Conservation (phyloP, 2,113 vertebrate species). For the Perca fluviatilis region DNA sequence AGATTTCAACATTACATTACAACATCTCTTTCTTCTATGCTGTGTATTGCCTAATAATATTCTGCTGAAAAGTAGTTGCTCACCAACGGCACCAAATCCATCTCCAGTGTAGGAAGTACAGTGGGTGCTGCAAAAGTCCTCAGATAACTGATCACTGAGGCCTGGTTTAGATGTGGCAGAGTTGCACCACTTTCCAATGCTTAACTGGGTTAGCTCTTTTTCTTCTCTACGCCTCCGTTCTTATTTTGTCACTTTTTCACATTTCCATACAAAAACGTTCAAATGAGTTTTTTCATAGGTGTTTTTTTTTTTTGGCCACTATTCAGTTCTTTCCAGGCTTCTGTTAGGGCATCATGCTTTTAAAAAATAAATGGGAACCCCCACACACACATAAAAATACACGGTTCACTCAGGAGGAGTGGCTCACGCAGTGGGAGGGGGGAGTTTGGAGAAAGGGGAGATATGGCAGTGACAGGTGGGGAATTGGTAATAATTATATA, state of each 20-base stretch:
- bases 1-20: slow-evolving; percentile 49
- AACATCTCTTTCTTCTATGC: slow-evolving; percentile 9
- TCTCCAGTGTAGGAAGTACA: slow-evolving; percentile 58
- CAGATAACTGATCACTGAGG: slow-evolving; percentile 36
- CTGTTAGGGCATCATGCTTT: slow-evolving; percentile 15
- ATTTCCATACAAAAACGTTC: slow-evolving; percentile 42
- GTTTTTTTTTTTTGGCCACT: slow-evolving; percentile 24
- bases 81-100: slow-evolving; percentile 17
- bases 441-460: slow-evolving; percentile 56
- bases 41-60: slow-evolving; percentile 20
- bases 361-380: slow-evolving; percentile 49
- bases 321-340: slow-evolving; percentile 49
- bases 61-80: slow-evolving; percentile 27
- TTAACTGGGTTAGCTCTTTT: slow-evolving; percentile 39
- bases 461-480: slow-evolving; percentile 53
- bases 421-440: slow-evolving; percentile 59
- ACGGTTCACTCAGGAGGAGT: slow-evolving; percentile 46
- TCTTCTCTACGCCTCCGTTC: slow-evolving; percentile 28
- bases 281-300: slow-evolving; percentile 42
- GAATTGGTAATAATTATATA: slow-evolving; percentile 60
- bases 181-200: slow-evolving; percentile 42
- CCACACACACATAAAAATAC: slow-evolving; percentile 39
- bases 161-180: slow-evolving; percentile 43
- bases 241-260: slow-evolving; percentile 33
- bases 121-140: slow-evolving; percentile 54